Percentiles rank a stretch among this genome's conserved stretches.
Evolutionary conservation across 2,888 invertebrate genomes (phyloP).

Genomic region (Tinea pellionella): DNA sequence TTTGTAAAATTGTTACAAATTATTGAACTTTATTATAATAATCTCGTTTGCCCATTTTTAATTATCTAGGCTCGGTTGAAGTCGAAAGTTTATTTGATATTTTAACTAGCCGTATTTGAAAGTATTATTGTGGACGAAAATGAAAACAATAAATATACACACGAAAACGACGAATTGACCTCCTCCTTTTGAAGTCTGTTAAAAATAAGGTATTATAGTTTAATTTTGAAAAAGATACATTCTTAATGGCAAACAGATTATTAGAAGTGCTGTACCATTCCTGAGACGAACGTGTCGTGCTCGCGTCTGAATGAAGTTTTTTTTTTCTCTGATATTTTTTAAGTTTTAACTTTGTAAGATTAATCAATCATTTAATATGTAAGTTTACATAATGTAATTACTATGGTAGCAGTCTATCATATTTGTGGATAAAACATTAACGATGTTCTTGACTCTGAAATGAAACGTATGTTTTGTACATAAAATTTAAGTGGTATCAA

Average conservation of each 20-base stretch:
- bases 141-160: too few species aligned
- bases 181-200: too few species aligned
- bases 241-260: neutral
- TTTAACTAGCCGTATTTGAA: too few species aligned
- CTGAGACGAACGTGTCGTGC: neutral
- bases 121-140: too few species aligned
- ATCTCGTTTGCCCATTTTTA: too few species aligned
- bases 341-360: neutral
- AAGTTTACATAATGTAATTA: neutral
- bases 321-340: neutral
- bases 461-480: conserved; percentile 7
- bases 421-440: neutral
- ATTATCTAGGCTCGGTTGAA: too few species aligned
- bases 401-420: neutral
- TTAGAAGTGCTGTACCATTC: neutral
- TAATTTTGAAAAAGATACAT: too few species aligned
- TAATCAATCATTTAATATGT: neutral
- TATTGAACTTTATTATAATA: too few species aligned
- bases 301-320: neutral
- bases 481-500: conserved; percentile 1
- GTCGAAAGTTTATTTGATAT: too few species aligned
- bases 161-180: too few species aligned
- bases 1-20: neutral
- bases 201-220: too few species aligned
- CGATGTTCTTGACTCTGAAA: neutral